These are phyloP conservation scores for Crotalus tigris DNA, from an alignment of 2,113 vertebrate species.

Conservation along the genomic window DNA sequence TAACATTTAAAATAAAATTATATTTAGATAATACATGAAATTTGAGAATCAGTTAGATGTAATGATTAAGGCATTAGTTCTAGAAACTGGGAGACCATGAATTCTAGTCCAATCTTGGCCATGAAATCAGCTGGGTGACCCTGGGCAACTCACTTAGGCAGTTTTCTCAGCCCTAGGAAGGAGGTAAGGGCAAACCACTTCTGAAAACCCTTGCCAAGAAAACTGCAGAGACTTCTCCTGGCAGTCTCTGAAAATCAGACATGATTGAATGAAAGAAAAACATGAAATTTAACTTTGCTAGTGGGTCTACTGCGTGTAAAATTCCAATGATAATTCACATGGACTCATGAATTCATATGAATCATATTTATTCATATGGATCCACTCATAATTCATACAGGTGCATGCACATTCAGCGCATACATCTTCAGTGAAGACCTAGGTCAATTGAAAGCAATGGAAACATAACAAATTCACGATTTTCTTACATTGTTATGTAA, in stretches of 20 bases:
- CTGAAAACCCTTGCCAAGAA: not conserved
- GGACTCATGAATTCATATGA: not conserved
- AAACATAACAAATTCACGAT: not conserved
- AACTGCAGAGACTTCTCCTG: not conserved
- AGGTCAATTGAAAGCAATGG: not conserved
- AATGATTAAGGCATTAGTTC: not conserved
- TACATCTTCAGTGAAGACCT: not conserved
- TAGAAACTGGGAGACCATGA: not conserved
- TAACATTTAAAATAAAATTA: not conserved
- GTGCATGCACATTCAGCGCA: not conserved
- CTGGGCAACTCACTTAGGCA: not conserved
- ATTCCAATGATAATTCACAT: not conserved
- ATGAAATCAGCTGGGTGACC: not conserved
- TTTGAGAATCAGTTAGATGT: not conserved
- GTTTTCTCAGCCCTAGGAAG: not conserved
- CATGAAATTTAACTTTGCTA: not conserved
- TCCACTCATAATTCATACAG: not conserved
- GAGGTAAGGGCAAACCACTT: not conserved
- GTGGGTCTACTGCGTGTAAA: not conserved
- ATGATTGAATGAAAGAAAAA: not conserved
- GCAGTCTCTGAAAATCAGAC: not conserved
- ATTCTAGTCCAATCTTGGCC: not conserved
- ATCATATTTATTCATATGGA: not conserved
- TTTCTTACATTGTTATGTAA: not conserved
- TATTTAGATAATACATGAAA: not conserved